Conservation (phyloP, 2,888 invertebrate genomes). For the Pediacus dermestoides region DNA sequence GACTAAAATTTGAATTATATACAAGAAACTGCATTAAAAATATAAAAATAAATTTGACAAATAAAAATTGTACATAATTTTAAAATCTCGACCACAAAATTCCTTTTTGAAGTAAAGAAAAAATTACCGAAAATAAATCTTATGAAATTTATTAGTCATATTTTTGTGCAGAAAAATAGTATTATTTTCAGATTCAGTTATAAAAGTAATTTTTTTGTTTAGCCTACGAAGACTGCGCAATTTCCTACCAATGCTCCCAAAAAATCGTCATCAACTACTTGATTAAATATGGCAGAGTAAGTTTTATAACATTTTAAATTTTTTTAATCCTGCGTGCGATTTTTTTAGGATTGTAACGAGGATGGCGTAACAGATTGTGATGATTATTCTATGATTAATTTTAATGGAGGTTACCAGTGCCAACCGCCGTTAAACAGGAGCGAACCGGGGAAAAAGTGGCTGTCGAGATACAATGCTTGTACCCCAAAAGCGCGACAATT, state of each 20-base stretch:
- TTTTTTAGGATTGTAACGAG: slow-evolving; percentile 59
- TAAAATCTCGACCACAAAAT: too few species aligned
- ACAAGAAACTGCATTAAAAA: too few species aligned
- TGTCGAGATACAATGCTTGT: slow-evolving; percentile 48
- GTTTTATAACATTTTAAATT: slow-evolving; percentile 16
- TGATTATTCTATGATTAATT: slow-evolving; percentile 64
- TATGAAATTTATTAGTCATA: too few species aligned
- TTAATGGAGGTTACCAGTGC: slow-evolving; percentile 57
- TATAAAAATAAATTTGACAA: too few species aligned
- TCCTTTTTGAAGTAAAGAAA: too few species aligned
- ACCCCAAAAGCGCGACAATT: too few species aligned
- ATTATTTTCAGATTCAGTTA: too few species aligned
- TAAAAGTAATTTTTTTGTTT: slow-evolving; percentile 30
- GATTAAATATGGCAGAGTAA: slow-evolving; percentile 57
- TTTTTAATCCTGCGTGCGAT: slow-evolving; percentile 3
- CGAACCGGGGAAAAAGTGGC: slow-evolving; percentile 45
- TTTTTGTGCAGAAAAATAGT: too few species aligned
- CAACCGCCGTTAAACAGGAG: slow-evolving; percentile 41
- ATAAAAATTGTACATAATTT: too few species aligned
- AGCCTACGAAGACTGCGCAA: slow-evolving; percentile 64
- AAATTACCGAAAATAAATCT: too few species aligned
- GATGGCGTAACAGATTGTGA: slow-evolving; percentile 62
- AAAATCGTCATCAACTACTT: slow-evolving; percentile 60
- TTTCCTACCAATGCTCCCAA: slow-evolving; percentile 57
- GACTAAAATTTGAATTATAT: too few species aligned